phyloP scores from a whole-genome alignment of 2,797 vertebrate genomes.

The Sibirionetta formosa region DNA sequence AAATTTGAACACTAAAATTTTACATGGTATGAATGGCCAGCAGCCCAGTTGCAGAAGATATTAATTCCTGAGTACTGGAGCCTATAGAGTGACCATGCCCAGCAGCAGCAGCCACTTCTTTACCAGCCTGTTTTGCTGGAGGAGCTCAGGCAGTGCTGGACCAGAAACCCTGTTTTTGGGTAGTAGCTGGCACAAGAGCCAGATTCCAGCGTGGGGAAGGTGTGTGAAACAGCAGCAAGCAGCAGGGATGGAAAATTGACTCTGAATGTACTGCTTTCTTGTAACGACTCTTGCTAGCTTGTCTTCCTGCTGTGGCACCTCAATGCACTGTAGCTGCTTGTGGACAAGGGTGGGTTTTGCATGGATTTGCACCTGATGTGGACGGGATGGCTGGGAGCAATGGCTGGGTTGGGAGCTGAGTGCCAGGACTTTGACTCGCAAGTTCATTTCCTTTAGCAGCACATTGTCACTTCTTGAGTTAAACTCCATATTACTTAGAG shows the following conservation, averaged over 20 bases:
- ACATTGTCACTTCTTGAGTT: neutral
- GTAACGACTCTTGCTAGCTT: neutral
- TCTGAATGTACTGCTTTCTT: neutral
- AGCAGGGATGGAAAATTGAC: accelerated
- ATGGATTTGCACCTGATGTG: accelerated
- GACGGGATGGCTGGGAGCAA: neutral
- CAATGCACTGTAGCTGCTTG: accelerated
- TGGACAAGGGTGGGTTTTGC: accelerated
- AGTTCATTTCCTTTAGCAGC: neutral
- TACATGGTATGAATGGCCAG: neutral
- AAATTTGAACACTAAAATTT: neutral
- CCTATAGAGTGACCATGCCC: neutral
- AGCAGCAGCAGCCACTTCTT: neutral
- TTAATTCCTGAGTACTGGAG: neutral
- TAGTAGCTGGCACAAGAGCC: accelerated
- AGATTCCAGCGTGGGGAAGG: accelerated
- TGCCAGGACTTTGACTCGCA: accelerated
- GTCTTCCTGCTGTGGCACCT: accelerated
- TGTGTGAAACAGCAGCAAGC: neutral
- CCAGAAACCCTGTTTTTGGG: accelerated
- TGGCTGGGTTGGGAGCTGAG: neutral
- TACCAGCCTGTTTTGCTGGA: accelerated
- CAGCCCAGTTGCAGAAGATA: neutral
- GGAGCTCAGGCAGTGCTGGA: neutral
- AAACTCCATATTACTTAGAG: neutral